phyloP scores from a whole-genome alignment of 2,888 invertebrate genomes.

The Sphaeridia pumilis region DNA sequence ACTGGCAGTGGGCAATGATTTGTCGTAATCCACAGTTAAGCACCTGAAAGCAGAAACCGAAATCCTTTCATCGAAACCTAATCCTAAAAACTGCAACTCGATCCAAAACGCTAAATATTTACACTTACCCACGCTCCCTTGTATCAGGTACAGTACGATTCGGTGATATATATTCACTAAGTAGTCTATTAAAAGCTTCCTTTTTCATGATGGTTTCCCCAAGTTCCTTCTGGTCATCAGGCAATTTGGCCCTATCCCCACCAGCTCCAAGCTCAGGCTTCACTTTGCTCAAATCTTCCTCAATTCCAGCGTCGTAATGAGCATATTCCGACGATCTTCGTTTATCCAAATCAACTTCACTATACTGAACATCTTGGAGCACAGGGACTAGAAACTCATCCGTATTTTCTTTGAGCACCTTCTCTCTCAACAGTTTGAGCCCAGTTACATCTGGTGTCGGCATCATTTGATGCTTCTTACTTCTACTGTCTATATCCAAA shows the following conservation, averaged over 20 bases:
- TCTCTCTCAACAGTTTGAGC: slow-evolving; percentile 5
- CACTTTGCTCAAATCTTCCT: slow-evolving; percentile 53
- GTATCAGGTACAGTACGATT: slow-evolving; percentile 63
- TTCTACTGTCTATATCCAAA: slow-evolving; percentile 10
- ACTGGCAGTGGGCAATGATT: slow-evolving; percentile 57
- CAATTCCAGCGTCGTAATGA: slow-evolving; percentile 45
- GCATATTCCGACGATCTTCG: slow-evolving; percentile 11
- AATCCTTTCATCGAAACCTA: too few relatives aligned
- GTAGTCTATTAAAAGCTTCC: slow-evolving; percentile 74
- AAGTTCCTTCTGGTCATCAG: slow-evolving; percentile 51
- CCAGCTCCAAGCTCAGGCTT: slow-evolving; percentile 59
- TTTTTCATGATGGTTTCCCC: slow-evolving; percentile 51
- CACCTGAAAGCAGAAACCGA: slow-evolving; percentile 49
- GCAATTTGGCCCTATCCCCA: slow-evolving; percentile 55
- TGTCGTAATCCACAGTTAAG: slow-evolving; percentile 49
- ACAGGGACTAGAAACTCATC: slow-evolving; percentile 34
- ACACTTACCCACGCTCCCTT: slow-evolving; percentile 43
- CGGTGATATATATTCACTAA: slow-evolving; percentile 77
- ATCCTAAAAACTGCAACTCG: too few relatives aligned
- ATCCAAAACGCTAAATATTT: background rate
- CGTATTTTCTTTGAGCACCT: slow-evolving; percentile 22
- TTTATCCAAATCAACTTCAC: slow-evolving; percentile 25
- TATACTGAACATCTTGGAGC: slow-evolving; percentile 23
- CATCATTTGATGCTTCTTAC: background rate
- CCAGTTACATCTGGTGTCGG: background rate